Percentiles rank a stretch among this genome's conserved stretches.
These are phyloP conservation scores for Pantherophis alleghaniensis DNA, from an alignment of 2,797 vertebrate genomes.

Conservation along the genomic window DNA sequence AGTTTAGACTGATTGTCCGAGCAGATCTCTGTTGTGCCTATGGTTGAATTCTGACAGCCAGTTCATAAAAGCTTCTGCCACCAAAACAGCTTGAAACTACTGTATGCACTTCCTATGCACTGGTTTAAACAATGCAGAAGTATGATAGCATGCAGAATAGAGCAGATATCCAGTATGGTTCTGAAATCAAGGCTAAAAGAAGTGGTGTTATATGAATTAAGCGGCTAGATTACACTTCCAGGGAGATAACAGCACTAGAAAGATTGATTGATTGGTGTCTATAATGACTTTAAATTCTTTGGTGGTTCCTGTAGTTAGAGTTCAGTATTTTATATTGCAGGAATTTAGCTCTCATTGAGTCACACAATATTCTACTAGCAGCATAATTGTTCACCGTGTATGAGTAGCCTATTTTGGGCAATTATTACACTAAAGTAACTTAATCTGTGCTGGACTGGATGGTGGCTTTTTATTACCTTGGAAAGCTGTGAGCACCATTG, in stretches of 20 bases:
- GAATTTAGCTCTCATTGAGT: neutral
- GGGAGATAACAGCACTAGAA: neutral
- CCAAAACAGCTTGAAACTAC: neutral
- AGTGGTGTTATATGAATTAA: neutral
- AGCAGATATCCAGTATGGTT: neutral
- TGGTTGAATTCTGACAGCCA: neutral
- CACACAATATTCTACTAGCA: neutral
- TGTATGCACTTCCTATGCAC: neutral
- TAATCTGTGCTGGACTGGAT: neutral
- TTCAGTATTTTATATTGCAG: neutral
- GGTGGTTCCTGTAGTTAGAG: neutral
- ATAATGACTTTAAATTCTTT: neutral
- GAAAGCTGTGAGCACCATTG: neutral
- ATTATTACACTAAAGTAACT: neutral
- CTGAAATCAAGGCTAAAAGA: neutral
- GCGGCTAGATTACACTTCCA: neutral
- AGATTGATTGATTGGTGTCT: neutral
- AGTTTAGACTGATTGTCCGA: neutral
- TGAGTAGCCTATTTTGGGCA: neutral
- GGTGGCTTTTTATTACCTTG: neutral
- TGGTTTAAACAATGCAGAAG: neutral
- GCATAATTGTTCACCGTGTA: neutral
- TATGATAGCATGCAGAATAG: too few relatives aligned
- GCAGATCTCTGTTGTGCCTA: neutral
- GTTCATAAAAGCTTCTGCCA: neutral